Percentiles rank a stretch among this genome's conserved stretches.
Evolutionary conservation across 2,113 vertebrate genomes (phyloP).

Genomic region (Lophius piscatorius): DNA sequence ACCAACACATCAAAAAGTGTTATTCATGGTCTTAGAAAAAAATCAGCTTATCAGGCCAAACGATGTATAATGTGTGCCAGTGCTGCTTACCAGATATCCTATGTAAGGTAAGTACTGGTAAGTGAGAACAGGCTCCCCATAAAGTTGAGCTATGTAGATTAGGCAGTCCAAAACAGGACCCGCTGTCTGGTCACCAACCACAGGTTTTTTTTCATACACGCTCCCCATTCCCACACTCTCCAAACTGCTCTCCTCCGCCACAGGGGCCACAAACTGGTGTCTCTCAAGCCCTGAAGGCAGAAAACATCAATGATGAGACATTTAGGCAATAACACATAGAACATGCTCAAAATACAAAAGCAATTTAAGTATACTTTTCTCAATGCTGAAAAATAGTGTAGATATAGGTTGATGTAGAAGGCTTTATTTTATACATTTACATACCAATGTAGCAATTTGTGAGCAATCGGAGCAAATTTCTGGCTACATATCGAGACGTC

Average conservation of each 20-base stretch:
- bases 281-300: conserved; percentile 83
- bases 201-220: conserved; percentile 89
- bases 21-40: not conserved
- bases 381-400: no score
- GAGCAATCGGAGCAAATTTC: conserved; percentile 93
- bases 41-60: not conserved
- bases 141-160: conserved; percentile 91
- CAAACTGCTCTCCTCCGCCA: conserved; percentile 78
- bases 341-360: no score
- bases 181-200: conserved; percentile 90
- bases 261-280: conserved; percentile 87
- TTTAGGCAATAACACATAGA: not conserved
- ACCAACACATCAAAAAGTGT: not conserved
- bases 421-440: not conserved
- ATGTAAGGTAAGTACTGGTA: conserved; percentile 98
- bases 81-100: conserved; percentile 89
- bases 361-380: no score
- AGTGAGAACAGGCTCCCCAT: conserved; percentile 96
- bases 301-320: not conserved
- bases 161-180: conserved; percentile 91
- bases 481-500: conserved; percentile 90
- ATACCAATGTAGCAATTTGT: conserved; percentile 94
- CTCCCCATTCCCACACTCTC: conserved; percentile 84
- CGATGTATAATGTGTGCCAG: not conserved
- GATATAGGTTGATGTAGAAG: no score